Conservation (phyloP, 2,113 vertebrate species). For the Pontoporia blainvillei region DNA sequence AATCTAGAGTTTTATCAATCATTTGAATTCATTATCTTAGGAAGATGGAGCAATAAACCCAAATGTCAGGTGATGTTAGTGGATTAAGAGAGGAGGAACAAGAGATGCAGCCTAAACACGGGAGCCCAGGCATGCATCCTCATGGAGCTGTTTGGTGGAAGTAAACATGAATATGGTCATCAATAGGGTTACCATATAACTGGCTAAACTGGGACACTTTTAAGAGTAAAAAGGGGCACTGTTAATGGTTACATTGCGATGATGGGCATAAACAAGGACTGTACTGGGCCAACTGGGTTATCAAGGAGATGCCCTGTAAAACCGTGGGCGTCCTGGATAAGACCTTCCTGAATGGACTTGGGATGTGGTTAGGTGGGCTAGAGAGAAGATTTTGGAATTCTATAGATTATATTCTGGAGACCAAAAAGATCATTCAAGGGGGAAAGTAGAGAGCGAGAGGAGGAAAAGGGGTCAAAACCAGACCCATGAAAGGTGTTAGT, state of each 20-base stretch:
- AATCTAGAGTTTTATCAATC: neutral
- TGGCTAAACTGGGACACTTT: neutral
- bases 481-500: neutral
- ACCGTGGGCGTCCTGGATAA: neutral
- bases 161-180: neutral
- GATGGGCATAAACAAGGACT: neutral
- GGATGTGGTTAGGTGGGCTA: neutral
- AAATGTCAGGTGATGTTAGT: neutral
- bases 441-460: neutral
- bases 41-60: neutral
- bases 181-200: neutral
- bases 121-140: too few species aligned
- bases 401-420: neutral
- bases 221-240: neutral
- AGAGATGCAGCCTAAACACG: neutral
- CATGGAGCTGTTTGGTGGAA: neutral
- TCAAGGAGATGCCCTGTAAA: neutral
- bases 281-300: neutral
- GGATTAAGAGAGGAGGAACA: neutral
- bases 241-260: neutral
- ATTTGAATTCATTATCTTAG: neutral
- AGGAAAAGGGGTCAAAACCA: neutral
- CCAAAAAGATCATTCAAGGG: neutral
- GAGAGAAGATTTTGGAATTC: neutral
- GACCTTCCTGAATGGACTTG: neutral